Percentiles rank a stretch among this genome's conserved stretches.
phyloP scores from a whole-genome alignment of 2,113 vertebrate species.

The Alexandromys fortis region DNA sequence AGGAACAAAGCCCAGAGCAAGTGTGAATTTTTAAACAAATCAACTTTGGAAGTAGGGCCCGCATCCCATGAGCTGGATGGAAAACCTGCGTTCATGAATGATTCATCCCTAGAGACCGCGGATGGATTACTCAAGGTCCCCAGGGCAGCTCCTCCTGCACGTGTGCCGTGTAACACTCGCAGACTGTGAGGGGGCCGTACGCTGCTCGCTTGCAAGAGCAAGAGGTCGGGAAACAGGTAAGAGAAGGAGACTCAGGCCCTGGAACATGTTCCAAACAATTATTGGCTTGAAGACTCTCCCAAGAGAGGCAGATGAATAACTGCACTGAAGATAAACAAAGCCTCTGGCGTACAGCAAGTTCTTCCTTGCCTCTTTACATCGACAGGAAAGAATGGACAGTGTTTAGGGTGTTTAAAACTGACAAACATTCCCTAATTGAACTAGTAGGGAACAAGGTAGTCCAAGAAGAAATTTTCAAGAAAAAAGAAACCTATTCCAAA shows the following conservation, averaged over 20 bases:
- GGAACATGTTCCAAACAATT: not conserved
- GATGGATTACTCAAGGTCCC: conserved; percentile 49
- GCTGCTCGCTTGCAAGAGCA: no score
- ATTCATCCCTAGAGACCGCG: conserved; percentile 35
- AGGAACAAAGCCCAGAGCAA: conserved; percentile 21
- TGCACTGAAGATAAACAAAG: not conserved
- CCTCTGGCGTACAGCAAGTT: no score
- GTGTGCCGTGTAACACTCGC: rapidly evolving
- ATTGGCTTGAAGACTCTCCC: not conserved
- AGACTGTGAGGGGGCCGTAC: not conserved
- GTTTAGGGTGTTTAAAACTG: not conserved
- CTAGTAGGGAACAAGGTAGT: not conserved
- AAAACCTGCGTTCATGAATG: conserved; percentile 56
- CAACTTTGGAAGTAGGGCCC: conserved; percentile 7
- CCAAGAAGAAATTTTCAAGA: not conserved
- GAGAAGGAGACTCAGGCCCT: rapidly evolving
- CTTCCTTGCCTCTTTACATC: not conserved
- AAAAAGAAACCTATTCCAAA: not conserved
- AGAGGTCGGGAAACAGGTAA: not conserved
- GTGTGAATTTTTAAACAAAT: conserved; percentile 22
- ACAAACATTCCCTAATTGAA: not conserved
- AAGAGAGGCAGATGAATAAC: not conserved
- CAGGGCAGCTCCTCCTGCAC: not conserved
- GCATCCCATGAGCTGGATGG: not conserved
- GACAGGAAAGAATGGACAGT: not conserved